A percentile compares a stretch with the other conserved stretches of the same genome.
Conservation (phyloP, 2,888 invertebrate species). For the Andrena chrysosceles region DNA sequence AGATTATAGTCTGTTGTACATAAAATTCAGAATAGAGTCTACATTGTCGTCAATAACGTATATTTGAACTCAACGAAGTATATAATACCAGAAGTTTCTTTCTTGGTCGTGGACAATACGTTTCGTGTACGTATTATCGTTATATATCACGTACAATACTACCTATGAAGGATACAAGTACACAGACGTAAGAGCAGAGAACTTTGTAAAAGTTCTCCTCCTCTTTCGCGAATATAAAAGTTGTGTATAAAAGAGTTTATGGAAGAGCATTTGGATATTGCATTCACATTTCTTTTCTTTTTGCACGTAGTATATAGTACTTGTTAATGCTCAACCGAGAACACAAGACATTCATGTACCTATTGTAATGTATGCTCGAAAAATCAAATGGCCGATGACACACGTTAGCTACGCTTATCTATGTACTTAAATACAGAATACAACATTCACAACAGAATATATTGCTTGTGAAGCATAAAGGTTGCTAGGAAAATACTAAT, state of each 20-base stretch:
- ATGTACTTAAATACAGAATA: conserved; percentile 48
- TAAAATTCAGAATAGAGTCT: conserved; percentile 73
- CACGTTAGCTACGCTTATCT: conserved; percentile 36
- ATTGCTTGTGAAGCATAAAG: conserved; percentile 23
- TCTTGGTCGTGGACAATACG: conserved; percentile 67
- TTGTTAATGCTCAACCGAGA: conserved; percentile 59
- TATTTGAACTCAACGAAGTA: conserved; percentile 68
- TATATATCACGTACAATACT: conserved; percentile 61
- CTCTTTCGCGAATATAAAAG: conserved; percentile 51
- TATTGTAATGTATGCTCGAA: conserved; percentile 22
- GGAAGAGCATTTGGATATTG: conserved; percentile 66
- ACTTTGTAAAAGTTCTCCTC: conserved; percentile 57
- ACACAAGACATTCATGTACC: conserved; percentile 1
- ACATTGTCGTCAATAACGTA: conserved; percentile 63
- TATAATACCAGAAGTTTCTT: conserved; percentile 68
- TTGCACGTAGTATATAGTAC: conserved; percentile 26
- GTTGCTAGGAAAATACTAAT: conserved; percentile 40
- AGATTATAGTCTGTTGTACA: conserved; percentile 67
- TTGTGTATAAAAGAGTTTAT: conserved; percentile 62
- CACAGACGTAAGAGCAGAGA: conserved; percentile 67
- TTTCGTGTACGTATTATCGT: conserved; percentile 40
- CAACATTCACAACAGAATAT: conserved; percentile 56
- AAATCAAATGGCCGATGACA: conserved; percentile 46
- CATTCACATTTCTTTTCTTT: conserved; percentile 43
- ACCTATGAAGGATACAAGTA: conserved; percentile 66